Base-by-base conservation (phyloP, 2,888 invertebrate species). In the Ptychoptera contaminata region DNA sequence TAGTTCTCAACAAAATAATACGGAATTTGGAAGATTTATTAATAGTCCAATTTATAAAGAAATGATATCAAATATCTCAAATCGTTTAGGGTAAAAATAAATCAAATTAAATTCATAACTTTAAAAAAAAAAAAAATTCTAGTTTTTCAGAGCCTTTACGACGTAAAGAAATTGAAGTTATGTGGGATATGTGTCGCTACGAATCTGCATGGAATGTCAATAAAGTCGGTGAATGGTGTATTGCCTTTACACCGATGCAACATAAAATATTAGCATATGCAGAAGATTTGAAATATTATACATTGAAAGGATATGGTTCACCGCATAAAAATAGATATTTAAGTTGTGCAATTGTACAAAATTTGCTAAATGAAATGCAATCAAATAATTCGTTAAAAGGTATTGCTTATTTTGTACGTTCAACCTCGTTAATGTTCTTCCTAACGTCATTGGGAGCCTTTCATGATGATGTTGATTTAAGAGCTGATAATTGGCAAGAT, bases 181-280 rank as follows among this genome's bases (percentile, higher is more conserved):
- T 87, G 66, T 88, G 81, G 57, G 78, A 85, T 50, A 77, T 82
- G 69, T 88, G 88, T 54, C 73, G 85, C 2, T 85, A 77, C 59
- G 80, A 85, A 54, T 85, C 83, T 59, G 80, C 86, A 0, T 83
- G 84, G 82, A 72, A 76, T 42, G 70, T 81, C 48, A 56, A 70
- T 52, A 59, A 71, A 55, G 63, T 70, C 55, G 82, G 85, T 2
- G 70, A 82, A 0, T 90, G 87, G 87, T 88, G 88, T 57, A 73
- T 78, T 23, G 74, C 71, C 1, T 87, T 88, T 58, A 76, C 73
- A 29, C 74, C 72, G 47, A 72, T 76, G 11, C 83, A 88, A 53
- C 67, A 87, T 4, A 72, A 73, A 49, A 67, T 82, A 1, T 54
- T 88, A 44, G 88, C 88, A 57, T 88, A 84, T 55, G 72, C 71